Evolutionary conservation across 2,888 invertebrate genomes (phyloP).

Genomic region (Nomada ferruginata): DNA sequence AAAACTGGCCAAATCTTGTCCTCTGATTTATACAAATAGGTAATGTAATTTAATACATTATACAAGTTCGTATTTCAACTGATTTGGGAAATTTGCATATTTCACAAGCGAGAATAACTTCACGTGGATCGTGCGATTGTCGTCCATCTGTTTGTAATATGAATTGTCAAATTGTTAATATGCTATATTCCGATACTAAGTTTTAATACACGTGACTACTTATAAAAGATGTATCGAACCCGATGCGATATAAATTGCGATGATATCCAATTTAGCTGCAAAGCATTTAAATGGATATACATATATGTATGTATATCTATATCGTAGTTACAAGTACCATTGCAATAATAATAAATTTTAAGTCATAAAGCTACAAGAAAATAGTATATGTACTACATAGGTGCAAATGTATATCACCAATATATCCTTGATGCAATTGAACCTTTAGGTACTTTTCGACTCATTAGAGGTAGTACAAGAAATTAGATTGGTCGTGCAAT

Average conservation of each 20-base stretch:
- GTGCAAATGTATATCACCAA: no score
- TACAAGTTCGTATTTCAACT: background rate
- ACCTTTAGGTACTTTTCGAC: no score
- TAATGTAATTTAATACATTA: constrained; percentile 8
- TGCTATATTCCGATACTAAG: background rate
- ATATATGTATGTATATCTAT: no score
- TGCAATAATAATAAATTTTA: no score
- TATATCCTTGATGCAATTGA: no score
- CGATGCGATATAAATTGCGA: background rate
- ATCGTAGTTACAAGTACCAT: no score
- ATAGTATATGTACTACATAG: no score
- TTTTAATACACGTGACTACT: background rate
- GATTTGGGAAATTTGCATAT: background rate
- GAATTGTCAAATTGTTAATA: constrained; percentile 10
- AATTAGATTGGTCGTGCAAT: no score
- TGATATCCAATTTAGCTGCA: background rate
- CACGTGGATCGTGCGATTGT: background rate
- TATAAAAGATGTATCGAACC: background rate
- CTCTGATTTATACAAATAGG: background rate
- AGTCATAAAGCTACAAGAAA: no score
- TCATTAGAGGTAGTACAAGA: no score
- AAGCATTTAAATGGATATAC: background rate
- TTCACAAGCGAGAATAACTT: background rate
- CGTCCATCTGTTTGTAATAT: background rate
- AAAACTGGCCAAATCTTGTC: background rate